These are phyloP conservation scores for Aproaerema taeniolella DNA, from an alignment of 2,888 invertebrate genomes.

Conservation along the genomic window DNA sequence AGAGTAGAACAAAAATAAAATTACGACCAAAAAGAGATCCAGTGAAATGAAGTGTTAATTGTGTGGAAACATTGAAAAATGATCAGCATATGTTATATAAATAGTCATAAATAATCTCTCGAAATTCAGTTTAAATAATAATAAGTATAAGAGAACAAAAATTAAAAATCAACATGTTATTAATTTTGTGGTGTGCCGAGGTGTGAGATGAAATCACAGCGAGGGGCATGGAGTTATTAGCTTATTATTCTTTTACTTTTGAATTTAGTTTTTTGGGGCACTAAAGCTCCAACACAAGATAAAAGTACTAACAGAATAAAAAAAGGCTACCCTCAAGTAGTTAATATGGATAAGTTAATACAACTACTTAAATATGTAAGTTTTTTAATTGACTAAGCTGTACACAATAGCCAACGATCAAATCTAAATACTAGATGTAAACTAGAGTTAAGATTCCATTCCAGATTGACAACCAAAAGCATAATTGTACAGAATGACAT, in stretches of 20 bases:
- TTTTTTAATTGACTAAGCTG: too few species aligned
- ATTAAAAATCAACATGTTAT: slow-evolving; percentile 75
- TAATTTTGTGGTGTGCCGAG: slow-evolving; percentile 68
- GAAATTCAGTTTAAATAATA: slow-evolving; percentile 76
- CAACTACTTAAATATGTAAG: background rate
- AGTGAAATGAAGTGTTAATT: slow-evolving; percentile 75
- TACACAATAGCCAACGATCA: too few species aligned
- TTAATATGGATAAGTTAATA: background rate
- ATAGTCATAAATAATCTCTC: slow-evolving; percentile 73
- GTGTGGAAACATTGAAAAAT: slow-evolving; percentile 75
- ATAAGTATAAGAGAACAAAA: slow-evolving; percentile 73
- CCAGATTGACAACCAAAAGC: too few species aligned
- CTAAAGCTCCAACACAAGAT: background rate
- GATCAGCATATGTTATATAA: slow-evolving; percentile 77
- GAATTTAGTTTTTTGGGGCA: background rate
- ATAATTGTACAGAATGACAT: too few species aligned
- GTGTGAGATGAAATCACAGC: slow-evolving; percentile 63
- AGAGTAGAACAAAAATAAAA: slow-evolving; percentile 48
- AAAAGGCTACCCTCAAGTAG: background rate
- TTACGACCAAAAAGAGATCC: slow-evolving; percentile 57
- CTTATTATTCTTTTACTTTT: background rate
- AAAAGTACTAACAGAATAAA: background rate
- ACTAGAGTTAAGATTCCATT: too few species aligned
- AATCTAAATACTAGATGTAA: too few species aligned
- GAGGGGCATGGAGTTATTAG: slow-evolving; percentile 34